These are phyloP conservation scores for Trichogramma evanescens DNA, from an alignment of 2,888 invertebrate genomes.

Conservation along the genomic window DNA sequence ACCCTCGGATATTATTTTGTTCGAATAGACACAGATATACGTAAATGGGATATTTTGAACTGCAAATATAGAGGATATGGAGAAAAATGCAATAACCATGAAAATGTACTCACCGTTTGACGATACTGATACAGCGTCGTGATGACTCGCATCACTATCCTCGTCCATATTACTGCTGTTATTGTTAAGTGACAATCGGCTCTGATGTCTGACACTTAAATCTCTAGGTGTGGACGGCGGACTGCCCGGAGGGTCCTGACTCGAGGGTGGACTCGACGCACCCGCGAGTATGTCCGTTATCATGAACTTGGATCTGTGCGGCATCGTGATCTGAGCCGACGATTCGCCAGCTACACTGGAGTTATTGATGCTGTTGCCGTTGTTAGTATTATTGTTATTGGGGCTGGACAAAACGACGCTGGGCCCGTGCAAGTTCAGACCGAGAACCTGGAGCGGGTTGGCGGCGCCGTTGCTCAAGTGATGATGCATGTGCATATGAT, in stretches of 20 bases:
- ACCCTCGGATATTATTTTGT: too few relatives aligned
- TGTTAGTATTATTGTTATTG: not conserved
- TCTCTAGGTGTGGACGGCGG: slow-evolving; percentile 54
- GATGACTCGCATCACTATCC: slow-evolving; percentile 49
- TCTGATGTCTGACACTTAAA: slow-evolving; percentile 54
- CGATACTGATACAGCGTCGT: slow-evolving; percentile 51
- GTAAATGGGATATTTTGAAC: too few relatives aligned
- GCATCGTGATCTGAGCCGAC: slow-evolving; percentile 42
- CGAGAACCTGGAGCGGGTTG: slow-evolving; percentile 1
- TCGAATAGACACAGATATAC: too few relatives aligned
- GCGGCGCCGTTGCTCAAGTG: not conserved
- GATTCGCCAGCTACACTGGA: slow-evolving; percentile 25
- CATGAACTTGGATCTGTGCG: slow-evolving; percentile 77
- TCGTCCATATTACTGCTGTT: slow-evolving; percentile 52
- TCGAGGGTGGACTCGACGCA: slow-evolving; percentile 41
- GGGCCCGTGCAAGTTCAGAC: not conserved
- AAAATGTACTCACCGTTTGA: slow-evolving; percentile 49
- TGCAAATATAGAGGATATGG: too few relatives aligned
- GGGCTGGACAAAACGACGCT: not conserved
- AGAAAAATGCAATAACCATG: not conserved
- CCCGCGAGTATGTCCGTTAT: slow-evolving; percentile 79
- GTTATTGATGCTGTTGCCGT: not conserved
- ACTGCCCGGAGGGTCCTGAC: slow-evolving; percentile 41
- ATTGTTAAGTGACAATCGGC: slow-evolving; percentile 50
- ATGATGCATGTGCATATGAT: not conserved